Conservation (phyloP, 2,888 invertebrate species). For the Andrena camellia region DNA sequence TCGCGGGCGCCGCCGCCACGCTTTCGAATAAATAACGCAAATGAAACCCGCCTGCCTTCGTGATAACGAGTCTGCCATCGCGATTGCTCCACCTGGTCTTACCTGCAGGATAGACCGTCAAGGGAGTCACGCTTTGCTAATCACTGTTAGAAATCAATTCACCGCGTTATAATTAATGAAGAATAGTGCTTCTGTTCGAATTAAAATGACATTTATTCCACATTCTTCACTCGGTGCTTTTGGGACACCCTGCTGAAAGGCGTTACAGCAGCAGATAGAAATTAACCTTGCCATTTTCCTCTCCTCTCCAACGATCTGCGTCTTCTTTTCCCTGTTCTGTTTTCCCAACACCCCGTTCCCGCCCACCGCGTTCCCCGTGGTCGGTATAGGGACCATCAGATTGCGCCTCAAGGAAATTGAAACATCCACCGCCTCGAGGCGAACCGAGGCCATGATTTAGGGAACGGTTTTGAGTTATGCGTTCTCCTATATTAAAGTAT, state of each 20-base stretch:
- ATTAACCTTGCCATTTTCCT: conserved; percentile 72
- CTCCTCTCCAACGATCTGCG: not conserved
- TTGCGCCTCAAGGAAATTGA: conserved; percentile 93
- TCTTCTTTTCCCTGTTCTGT: conserved; percentile 7
- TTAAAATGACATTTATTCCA: not conserved
- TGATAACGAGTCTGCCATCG: conserved; percentile 73
- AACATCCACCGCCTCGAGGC: conserved; percentile 85
- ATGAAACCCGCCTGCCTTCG: conserved; percentile 80
- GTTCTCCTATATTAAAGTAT: conserved; percentile 80
- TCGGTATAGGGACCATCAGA: conserved; percentile 86
- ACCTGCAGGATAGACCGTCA: not conserved
- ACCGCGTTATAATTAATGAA: not conserved
- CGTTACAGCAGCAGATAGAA: conserved; percentile 51
- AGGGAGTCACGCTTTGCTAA: not conserved
- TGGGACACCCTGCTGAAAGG: not conserved
- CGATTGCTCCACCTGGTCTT: conserved; percentile 66
- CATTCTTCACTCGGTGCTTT: not conserved
- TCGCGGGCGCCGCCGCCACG: conserved; percentile 55
- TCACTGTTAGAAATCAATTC: not conserved
- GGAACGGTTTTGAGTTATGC: conserved; percentile 83
- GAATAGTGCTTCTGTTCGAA: not conserved
- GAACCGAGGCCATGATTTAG: conserved; percentile 83
- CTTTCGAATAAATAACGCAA: conserved; percentile 80
- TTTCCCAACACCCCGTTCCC: not conserved
- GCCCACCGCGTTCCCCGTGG: conserved; percentile 44